A percentile compares a stretch with the other conserved stretches of the same genome.
Conservation (phyloP, 2,113 vertebrate species). For the Pan paniscus region DNA sequence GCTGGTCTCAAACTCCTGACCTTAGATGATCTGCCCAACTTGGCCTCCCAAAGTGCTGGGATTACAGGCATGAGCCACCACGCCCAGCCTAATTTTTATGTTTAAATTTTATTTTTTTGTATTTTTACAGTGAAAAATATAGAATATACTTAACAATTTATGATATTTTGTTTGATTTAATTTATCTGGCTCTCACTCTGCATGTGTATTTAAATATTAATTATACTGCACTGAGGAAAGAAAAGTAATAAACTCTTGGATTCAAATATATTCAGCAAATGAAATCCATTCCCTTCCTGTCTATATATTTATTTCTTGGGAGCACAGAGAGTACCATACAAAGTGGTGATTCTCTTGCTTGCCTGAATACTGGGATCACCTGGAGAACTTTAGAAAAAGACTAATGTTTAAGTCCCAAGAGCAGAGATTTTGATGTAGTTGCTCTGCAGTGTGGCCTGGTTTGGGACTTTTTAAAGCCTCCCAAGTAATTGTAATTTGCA, state of each 20-base stretch:
- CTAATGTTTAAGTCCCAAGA: neutral
- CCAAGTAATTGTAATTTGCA: neutral
- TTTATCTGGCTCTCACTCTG: neutral
- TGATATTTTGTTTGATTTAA: neutral
- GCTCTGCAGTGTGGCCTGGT: neutral
- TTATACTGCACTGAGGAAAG: neutral
- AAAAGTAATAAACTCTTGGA: neutral
- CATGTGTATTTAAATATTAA: conserved; percentile 12
- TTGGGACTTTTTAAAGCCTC: conserved; percentile 21
- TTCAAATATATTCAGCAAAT: neutral
- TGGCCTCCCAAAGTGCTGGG: too few species aligned
- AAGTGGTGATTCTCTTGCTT: neutral
- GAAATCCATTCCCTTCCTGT: neutral
- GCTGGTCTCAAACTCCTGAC: too few species aligned
- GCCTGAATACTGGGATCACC: neutral
- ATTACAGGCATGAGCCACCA: too few species aligned
- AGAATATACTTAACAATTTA: neutral
- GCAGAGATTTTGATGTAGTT: neutral
- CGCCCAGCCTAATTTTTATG: neutral
- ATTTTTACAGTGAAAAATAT: neutral
- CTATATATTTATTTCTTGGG: neutral
- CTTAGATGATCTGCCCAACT: too few species aligned
- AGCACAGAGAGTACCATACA: neutral
- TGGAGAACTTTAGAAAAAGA: neutral
- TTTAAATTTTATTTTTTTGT: neutral